Evolutionary conservation across 2,797 vertebrate species (phyloP).

Genomic region (Melanotaenia parkinsoni): DNA sequence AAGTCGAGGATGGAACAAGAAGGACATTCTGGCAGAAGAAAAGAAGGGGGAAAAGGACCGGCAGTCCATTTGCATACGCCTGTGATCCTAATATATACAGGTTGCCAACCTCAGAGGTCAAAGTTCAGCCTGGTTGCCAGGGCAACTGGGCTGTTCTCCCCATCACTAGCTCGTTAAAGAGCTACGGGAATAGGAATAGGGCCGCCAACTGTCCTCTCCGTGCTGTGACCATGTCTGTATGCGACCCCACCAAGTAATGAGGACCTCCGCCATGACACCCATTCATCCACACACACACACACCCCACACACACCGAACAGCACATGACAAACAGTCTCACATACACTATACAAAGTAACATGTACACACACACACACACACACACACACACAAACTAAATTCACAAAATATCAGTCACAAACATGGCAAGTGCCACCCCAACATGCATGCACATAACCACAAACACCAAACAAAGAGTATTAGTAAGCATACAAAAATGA

Average conservation of each 20-base stretch:
- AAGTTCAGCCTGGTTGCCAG: conserved; percentile 78
- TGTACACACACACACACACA: conserved; percentile 4
- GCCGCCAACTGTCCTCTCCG: conserved; percentile 81
- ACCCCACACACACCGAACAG: conserved; percentile 9
- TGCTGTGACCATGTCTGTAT: conserved; percentile 74
- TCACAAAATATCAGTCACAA: conserved; percentile 6
- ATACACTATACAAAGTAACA: conserved; percentile 27
- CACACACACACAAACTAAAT: conserved; percentile 1
- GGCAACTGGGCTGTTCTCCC: conserved; percentile 79
- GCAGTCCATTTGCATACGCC: conserved; percentile 83
- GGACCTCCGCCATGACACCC: conserved; percentile 63
- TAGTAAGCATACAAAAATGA: conserved; percentile 13
- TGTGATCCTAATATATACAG: conserved; percentile 84
- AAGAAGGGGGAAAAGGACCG: conserved; percentile 62
- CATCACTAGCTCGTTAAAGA: conserved; percentile 84
- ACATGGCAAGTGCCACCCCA: conserved; percentile 3
- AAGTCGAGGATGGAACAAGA: conserved; percentile 77
- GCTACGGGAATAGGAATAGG: conserved; percentile 76
- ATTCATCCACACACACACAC: conserved; percentile 18
- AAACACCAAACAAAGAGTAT: background rate
- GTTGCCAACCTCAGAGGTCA: conserved; percentile 84
- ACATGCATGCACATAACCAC: background rate
- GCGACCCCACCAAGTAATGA: conserved; percentile 80
- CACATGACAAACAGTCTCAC: conserved; percentile 23
- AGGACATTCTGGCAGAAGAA: conserved; percentile 74